Evolutionary conservation across 2,113 vertebrate species (phyloP).

Genomic region (Odobenus rosmarus): DNA sequence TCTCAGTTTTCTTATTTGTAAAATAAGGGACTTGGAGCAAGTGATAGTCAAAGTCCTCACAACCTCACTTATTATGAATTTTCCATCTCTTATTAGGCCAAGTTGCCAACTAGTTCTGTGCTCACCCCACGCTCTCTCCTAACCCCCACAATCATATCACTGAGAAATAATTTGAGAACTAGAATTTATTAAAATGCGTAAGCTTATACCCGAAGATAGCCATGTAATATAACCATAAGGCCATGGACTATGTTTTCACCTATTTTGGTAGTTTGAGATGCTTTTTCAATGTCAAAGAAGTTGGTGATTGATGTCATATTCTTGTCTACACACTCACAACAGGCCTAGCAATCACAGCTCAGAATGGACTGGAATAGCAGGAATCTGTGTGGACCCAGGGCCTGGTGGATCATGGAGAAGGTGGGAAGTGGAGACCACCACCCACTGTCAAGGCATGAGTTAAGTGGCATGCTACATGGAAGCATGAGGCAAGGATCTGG

Average conservation of each 20-base stretch:
- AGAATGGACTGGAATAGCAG: background rate
- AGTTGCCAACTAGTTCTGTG: background rate
- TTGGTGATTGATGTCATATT: background rate
- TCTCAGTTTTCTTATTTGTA: background rate
- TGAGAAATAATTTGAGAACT: background rate
- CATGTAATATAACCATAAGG: background rate
- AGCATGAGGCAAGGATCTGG: background rate
- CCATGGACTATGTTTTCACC: background rate
- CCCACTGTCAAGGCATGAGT: background rate
- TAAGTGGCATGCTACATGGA: background rate
- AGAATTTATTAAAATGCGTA: background rate
- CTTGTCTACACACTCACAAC: background rate
- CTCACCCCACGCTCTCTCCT: background rate
- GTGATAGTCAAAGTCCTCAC: background rate
- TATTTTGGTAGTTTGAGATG: background rate
- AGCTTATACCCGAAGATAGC: background rate
- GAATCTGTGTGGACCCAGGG: background rate
- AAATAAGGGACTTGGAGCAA: background rate
- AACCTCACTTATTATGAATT: background rate
- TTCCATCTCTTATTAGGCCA: background rate
- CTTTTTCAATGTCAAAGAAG: background rate
- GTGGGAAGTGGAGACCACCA: background rate
- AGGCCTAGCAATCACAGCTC: too few relatives aligned
- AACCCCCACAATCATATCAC: background rate
- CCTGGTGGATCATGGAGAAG: background rate